Evolutionary conservation across 1,140 invertebrate genomes (phyloP), one percentile per base, ranked within the genome.

Genomic region (Monochamus saltuarius): DNA sequence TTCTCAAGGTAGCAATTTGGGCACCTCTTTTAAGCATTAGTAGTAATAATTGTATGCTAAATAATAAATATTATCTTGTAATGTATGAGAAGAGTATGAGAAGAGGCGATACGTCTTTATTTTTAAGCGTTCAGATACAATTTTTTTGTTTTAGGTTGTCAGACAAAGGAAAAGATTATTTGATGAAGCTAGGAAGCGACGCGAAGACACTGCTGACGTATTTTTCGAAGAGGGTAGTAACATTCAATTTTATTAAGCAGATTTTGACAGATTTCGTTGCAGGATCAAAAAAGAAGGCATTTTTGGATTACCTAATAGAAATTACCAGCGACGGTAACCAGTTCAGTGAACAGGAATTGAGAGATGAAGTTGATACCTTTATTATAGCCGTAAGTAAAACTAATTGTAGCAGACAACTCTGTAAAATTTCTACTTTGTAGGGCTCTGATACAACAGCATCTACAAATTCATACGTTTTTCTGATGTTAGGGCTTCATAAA

Each of bases 401-500:
- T 47, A 11, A 36, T 37, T 52, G 16, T 52, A 11, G 7, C 8
- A 49, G 11, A 16, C 9, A 53, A 7, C 19, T 9, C 3, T 53
- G 6, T 6, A 37, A 37, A 37, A n/a, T 53, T n/a, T 51, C 7
- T 22, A 11, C 42, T 22, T 64, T 64, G 35, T 54, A 68, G 66
- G 66, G 66, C 16, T 47, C 66, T 10, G 70, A 72, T 35, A 66
- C 70, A 10, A 70, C 64, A 2, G 61, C 70, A 8, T 42, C 52
- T 8, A 56, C 62, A 4, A 54, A 62, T 13, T 63, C 59, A 46
- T 70, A 64, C 37, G 17, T 42, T 9, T 60, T 72, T 4, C 54
- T 69, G 7, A 62, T 73, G 42, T 43, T 75, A 13, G 74, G 66
- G 2, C 52, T 70, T 34, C 59, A 70, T 64, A 70, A 64, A 50